Evolutionary conservation across 2,888 invertebrate species (phyloP), one percentile per base, ranked within the genome.

Genomic region (Idaea aversata): DNA sequence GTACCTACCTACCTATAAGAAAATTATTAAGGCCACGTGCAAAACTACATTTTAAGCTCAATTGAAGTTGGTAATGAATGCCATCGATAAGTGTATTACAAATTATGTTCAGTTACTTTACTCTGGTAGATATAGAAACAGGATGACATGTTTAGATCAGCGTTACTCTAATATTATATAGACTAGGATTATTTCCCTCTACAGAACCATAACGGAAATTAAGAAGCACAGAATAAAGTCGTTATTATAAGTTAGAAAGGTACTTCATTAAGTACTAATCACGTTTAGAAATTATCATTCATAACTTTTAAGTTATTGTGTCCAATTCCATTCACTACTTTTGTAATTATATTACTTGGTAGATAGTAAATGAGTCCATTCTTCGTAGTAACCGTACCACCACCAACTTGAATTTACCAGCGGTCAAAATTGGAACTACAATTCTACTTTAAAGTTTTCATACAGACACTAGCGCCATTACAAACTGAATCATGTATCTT

Each of bases 341-440:
- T 67, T 65, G 67, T 69, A 70, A 65, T 67, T 65, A 62, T 67
- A 69, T 63, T 68, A 72, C 65, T 65, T 65, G 65, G 65, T 70
- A 61, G 65, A 63, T 70, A 62, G 67, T 67, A 69, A 69, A 73
- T 71, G 65, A 66, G 67, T 71, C 71, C 72, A 71, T 73, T 73
- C 67, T 71, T 70, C 34, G 60, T 16, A 16, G 34, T 10, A 35
- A 63, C 57, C 57, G 4, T 71, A 71, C 71, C 47, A 47, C 47
- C 13, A 13, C 47, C 47, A 47, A 47, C 47, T 47, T 47, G 4
- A 7, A 7, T 47, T 47, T 47, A 47, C 47, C 10, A 13, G 10
- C 13, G 47, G 71, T 66, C 70, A 65, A 70, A 71, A 70, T 69
- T 67, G 72, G 67, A 70, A 67, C 64, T 63, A 59, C 63, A 63